Percentiles rank a stretch among this genome's conserved stretches.
These are phyloP conservation scores for Sparidentex hasta DNA, from an alignment of 2,797 vertebrate species.

Conservation along the genomic window DNA sequence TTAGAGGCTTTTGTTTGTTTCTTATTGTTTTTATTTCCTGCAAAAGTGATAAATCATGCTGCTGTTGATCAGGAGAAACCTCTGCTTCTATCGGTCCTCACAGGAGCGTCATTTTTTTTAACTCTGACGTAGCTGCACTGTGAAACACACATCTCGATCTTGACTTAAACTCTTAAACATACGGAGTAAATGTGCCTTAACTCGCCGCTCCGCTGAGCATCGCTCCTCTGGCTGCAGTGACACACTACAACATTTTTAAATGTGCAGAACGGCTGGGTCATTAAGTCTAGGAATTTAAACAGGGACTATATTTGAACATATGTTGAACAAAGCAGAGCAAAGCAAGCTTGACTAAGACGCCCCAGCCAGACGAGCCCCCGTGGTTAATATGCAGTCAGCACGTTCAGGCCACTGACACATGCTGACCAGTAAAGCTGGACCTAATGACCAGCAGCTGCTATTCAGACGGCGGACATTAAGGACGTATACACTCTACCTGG, in stretches of 20 bases:
- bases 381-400: conserved; percentile 2
- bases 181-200: conserved; percentile 10
- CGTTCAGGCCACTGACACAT: conserved; percentile 27
- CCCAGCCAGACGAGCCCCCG: conserved; percentile 12
- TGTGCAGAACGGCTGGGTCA: background rate
- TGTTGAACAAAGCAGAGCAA: conserved; percentile 34
- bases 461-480: background rate
- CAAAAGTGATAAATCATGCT: conserved; percentile 44
- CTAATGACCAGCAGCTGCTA: conserved; percentile 13
- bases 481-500: background rate
- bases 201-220: conserved; percentile 4
- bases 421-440: conserved; percentile 25
- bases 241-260: background rate
- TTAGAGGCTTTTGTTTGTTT: conserved; percentile 42
- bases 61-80: conserved; percentile 9
- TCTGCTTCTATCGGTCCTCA: background rate
- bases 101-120: conserved; percentile 10
- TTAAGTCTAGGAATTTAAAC: conserved; percentile 32
- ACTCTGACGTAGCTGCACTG: conserved; percentile 1
- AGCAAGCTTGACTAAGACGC: conserved; percentile 34
- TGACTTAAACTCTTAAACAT: conserved; percentile 7
- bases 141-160: background rate
- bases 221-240: background rate
- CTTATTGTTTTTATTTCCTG: conserved; percentile 26
- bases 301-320: conserved; percentile 20